Conservation (phyloP, 1,140 invertebrate species). For the Cecropterus lyciades region DNA sequence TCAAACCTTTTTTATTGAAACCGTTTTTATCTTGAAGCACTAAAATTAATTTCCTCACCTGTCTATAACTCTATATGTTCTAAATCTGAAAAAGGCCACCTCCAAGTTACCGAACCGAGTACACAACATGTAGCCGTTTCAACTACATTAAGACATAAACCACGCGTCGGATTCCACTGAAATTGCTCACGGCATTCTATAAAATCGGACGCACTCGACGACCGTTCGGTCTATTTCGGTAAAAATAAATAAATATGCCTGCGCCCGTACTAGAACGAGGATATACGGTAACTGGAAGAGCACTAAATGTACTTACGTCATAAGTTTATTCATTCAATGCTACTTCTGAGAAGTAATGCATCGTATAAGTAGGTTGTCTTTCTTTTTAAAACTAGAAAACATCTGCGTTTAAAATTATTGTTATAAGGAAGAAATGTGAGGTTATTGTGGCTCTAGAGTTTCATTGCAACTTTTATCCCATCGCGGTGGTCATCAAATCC, state of each 20-base stretch:
- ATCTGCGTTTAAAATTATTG: too few species aligned
- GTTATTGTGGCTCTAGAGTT: too few species aligned
- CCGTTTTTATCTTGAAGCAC: too few species aligned
- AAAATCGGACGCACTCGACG: constrained; percentile 70
- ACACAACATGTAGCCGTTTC: constrained; percentile 19
- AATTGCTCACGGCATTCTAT: constrained; percentile 66
- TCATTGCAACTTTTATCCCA: too few species aligned
- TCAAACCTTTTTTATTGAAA: too few species aligned
- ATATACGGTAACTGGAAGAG: constrained; percentile 40
- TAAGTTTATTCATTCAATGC: too few species aligned
- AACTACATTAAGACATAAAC: constrained; percentile 79
- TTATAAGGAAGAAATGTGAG: too few species aligned
- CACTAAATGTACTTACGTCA: too few species aligned
- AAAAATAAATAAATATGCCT: constrained; percentile 81
- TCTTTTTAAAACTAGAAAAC: too few species aligned
- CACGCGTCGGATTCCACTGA: constrained; percentile 66
- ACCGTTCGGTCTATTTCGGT: constrained; percentile 78
- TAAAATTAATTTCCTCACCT: not conserved
- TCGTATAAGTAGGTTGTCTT: too few species aligned
- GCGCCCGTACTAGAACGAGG: constrained; percentile 51
- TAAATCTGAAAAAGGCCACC: not conserved
- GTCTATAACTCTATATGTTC: not conserved
- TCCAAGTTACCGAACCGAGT: not conserved
- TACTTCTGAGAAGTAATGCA: too few species aligned
- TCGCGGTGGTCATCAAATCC: too few species aligned